Conservation (phyloP, 1,140 invertebrate genomes). For the Nixonia krombeini region DNA sequence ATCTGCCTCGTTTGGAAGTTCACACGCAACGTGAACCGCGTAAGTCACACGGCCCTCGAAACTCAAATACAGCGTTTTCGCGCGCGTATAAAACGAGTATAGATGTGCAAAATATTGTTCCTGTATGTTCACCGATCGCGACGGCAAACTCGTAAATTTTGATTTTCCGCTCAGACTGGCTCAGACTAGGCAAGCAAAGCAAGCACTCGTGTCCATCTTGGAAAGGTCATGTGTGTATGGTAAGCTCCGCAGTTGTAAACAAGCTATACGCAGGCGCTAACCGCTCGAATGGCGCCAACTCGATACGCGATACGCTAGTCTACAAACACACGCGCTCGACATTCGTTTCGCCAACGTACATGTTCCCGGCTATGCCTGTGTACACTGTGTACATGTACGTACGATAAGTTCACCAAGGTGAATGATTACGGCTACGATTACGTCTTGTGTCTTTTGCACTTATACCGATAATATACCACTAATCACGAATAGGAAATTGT, state of each 20-base stretch:
- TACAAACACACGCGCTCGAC: conserved; percentile 1
- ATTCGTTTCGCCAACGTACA: not conserved
- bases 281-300: conserved; percentile 64
- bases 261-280: conserved; percentile 68
- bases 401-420: too few species aligned
- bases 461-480: too few species aligned
- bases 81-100: not conserved
- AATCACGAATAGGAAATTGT: too few species aligned
- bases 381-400: too few species aligned
- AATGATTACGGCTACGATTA: too few species aligned
- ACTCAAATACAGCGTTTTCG: conserved; percentile 24
- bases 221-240: conserved; percentile 71
- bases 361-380: not conserved
- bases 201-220: conserved; percentile 69
- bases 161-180: too few species aligned
- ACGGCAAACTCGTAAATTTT: too few species aligned
- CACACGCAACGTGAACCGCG: not conserved
- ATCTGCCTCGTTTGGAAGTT: conserved; percentile 39
- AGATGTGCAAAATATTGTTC: not conserved
- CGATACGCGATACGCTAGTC: conserved; percentile 54
- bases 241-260: conserved; percentile 72
- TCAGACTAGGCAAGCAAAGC: conserved; percentile 55
- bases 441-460: too few species aligned
- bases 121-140: too few species aligned
- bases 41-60: too few species aligned